Evolutionary conservation across 2,797 vertebrate genomes (phyloP).

Genomic region (Sebastes nivosus): DNA sequence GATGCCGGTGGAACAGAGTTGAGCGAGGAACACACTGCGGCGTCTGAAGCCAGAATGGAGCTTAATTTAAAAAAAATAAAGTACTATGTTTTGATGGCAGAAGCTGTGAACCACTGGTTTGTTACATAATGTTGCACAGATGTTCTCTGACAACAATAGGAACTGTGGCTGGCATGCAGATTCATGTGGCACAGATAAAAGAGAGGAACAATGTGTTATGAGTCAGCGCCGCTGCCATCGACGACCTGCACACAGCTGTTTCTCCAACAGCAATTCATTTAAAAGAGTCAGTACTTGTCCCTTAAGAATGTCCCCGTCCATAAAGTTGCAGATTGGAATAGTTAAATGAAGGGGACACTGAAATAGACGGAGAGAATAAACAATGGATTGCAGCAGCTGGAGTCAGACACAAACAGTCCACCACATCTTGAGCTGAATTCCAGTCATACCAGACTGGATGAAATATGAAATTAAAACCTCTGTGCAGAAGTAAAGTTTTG

Average conservation of each 20-base stretch:
- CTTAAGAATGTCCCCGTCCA: neutral
- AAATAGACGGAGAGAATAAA: slow-evolving; percentile 17
- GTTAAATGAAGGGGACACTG: neutral
- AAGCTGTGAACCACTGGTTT: neutral
- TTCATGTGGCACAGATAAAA: neutral
- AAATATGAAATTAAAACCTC: neutral
- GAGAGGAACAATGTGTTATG: slow-evolving; percentile 16
- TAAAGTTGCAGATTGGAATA: neutral
- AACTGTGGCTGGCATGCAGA: slow-evolving; percentile 3
- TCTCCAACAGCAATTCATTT: neutral
- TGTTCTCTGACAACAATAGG: slow-evolving; percentile 15
- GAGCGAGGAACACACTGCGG: neutral
- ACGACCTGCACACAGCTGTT: slow-evolving; percentile 3
- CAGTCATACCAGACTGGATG: neutral
- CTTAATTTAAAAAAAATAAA: neutral
- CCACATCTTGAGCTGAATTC: slow-evolving; percentile 12
- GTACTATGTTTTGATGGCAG: neutral
- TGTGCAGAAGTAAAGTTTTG: neutral
- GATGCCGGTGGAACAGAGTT: neutral
- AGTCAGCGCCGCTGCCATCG: neutral
- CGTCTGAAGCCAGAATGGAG: neutral
- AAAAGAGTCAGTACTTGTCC: neutral
- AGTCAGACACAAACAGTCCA: neutral
- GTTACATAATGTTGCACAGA: slow-evolving; percentile 29
- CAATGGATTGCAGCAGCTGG: slow-evolving; percentile 5